A percentile compares a stretch with the other conserved stretches of the same genome.
phyloP scores from a whole-genome alignment of 2,113 vertebrate genomes.

The Cottus gobio region DNA sequence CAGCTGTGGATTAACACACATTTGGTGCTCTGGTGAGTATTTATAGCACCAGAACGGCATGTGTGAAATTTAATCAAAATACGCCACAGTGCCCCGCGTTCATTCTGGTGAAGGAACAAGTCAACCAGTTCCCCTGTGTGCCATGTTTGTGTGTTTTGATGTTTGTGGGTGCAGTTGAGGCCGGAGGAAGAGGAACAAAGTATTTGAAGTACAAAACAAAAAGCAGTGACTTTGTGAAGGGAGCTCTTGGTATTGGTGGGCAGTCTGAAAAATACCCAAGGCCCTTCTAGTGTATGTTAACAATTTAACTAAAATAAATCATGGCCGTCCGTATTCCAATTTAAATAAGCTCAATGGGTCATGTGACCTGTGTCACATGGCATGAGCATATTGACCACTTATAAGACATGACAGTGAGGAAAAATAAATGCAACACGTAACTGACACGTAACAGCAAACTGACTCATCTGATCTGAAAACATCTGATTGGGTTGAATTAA shows the following conservation, averaged over 20 bases:
- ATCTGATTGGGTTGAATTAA: too few relatives aligned
- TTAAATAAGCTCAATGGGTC: too few relatives aligned
- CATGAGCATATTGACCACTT: too few relatives aligned
- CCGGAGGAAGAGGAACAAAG: background rate
- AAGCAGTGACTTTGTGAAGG: background rate
- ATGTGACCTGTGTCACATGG: too few relatives aligned
- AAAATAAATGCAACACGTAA: too few relatives aligned
- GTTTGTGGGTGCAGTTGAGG: background rate
- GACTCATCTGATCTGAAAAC: too few relatives aligned
- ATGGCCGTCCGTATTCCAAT: too few relatives aligned
- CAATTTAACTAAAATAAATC: background rate
- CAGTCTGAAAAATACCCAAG: background rate
- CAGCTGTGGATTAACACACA: slow-evolving; percentile 16
- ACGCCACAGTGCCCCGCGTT: background rate
- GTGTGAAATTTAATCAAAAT: background rate
- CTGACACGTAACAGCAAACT: too few relatives aligned
- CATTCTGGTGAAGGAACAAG: background rate
- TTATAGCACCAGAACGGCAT: background rate
- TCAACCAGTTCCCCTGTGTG: background rate
- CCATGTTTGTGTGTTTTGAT: background rate
- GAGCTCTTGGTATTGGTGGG: background rate
- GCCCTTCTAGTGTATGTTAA: background rate
- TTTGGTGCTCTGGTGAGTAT: background rate
- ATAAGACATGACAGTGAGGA: too few relatives aligned
- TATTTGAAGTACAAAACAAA: background rate